Evolutionary conservation across 2,888 invertebrate genomes (phyloP), one percentile per base, ranked within the genome.

Genomic region (Herminia tarsipennalis): DNA sequence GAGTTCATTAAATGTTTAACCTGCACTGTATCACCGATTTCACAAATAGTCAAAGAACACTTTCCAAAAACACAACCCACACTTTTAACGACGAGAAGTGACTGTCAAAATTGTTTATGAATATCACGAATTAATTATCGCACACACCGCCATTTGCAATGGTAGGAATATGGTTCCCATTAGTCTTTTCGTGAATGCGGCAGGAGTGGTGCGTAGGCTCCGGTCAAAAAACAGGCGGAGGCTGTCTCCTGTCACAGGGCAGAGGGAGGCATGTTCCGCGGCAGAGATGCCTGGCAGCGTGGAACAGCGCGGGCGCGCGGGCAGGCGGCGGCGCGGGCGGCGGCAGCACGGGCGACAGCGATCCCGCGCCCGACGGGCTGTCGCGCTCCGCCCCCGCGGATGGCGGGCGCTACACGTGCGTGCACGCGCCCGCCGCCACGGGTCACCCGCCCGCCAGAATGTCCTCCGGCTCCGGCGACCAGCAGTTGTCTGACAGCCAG

Each of bases 401-500:
- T 62, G 86, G 89, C 86, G 86, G 86, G 87, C 88, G 89, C 91
- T 92, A 91, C 86, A 92, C 92, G 78, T 89, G 91, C 81, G 92
- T 89, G 88, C 93, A 92, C 69, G 85, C 92, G 88, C 93, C 93
- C 92, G 93, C 92, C 93, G 89, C 88, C 82, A 92, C 91, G 92
- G 93, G 94, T 95, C 94, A 95, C 87, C 94, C 94, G 78, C 94
- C 92, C 69, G 94, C 93, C 72, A 94, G 85, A 46, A 92, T 86
- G 73, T 93, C 93, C 73, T 94, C 94, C 45, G 95, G 95, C 79
- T 95, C 95, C 61, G 95, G 95, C 41, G 95, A 95, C 95, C 95
- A 95, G 83, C 95, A 95, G 88, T 95, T 95, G 93, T 95, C 95
- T 22, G 94, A 94, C 45, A 95, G 89, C 95, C 95, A 95, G 86